phyloP scores from a whole-genome alignment of 2,797 vertebrate species.

The Micrastur ruficollis region DNA sequence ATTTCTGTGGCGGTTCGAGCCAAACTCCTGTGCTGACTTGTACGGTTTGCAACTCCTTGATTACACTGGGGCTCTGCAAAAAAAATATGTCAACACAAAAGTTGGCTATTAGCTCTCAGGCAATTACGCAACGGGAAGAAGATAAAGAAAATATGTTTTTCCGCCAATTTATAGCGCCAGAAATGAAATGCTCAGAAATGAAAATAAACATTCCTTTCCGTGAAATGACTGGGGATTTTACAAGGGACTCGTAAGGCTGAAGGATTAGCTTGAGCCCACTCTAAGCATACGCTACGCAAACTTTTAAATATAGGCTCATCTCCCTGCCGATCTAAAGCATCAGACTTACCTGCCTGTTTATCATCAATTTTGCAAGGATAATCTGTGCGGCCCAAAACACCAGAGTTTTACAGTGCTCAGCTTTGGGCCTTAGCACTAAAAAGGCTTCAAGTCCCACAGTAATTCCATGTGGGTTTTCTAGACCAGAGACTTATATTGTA shows the following conservation, averaged over 20 bases:
- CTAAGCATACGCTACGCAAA: not conserved
- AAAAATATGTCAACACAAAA: constrained; percentile 11
- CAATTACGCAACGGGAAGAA: constrained; percentile 24
- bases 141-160: constrained; percentile 26
- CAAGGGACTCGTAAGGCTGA: not conserved
- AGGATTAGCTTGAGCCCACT: not conserved
- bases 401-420: not conserved
- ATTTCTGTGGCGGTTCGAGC: not conserved
- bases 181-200: not conserved
- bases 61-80: not conserved
- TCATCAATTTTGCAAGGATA: not conserved
- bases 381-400: not conserved
- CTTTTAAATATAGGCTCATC: not conserved
- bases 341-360: not conserved
- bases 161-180: not conserved
- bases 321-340: not conserved
- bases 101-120: not conserved
- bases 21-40: not conserved
- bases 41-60: not conserved
- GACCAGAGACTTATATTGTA: not conserved
- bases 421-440: not conserved
- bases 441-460: not conserved
- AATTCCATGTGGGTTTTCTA: not conserved
- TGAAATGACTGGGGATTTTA: not conserved
- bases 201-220: not conserved